These are phyloP conservation scores for Cancer borealis DNA, from an alignment of 2,888 invertebrate genomes.

Conservation along the genomic window DNA sequence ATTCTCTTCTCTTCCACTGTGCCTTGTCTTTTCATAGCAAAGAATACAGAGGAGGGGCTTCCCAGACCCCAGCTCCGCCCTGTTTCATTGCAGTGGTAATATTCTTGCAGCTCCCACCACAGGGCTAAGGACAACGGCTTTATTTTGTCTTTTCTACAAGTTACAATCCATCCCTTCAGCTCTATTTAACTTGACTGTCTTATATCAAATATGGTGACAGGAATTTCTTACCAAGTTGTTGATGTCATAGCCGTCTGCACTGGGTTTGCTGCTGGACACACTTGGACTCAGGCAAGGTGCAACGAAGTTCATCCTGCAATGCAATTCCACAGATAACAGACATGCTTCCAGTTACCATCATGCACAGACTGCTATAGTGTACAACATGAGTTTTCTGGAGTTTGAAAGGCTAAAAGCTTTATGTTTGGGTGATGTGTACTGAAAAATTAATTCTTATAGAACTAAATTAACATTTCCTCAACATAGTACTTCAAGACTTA, in stretches of 20 bases:
- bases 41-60: too few relatives aligned
- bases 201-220: constrained; percentile 3
- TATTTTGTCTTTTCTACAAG: neutral
- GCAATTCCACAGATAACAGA: neutral
- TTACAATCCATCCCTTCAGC: neutral
- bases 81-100: too few relatives aligned
- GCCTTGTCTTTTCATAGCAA: too few relatives aligned
- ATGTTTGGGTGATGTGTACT: neutral
- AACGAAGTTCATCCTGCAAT: constrained; percentile 48
- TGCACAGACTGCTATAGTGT: neutral
- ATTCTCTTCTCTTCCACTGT: too few relatives aligned
- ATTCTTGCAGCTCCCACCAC: too few relatives aligned
- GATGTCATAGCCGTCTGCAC: constrained; percentile 31
- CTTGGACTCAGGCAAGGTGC: neutral
- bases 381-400: neutral
- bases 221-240: constrained; percentile 33
- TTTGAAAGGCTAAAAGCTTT: neutral
- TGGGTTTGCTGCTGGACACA: constrained; percentile 4
- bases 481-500: too few relatives aligned
- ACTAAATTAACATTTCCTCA: too few relatives aligned
- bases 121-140: too few relatives aligned
- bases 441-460: neutral
- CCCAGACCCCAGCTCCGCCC: too few relatives aligned
- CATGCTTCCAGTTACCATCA: neutral
- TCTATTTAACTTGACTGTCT: neutral